These are phyloP conservation scores for Syngnathus floridae DNA, from an alignment of 2,113 vertebrate species.

Conservation along the genomic window DNA sequence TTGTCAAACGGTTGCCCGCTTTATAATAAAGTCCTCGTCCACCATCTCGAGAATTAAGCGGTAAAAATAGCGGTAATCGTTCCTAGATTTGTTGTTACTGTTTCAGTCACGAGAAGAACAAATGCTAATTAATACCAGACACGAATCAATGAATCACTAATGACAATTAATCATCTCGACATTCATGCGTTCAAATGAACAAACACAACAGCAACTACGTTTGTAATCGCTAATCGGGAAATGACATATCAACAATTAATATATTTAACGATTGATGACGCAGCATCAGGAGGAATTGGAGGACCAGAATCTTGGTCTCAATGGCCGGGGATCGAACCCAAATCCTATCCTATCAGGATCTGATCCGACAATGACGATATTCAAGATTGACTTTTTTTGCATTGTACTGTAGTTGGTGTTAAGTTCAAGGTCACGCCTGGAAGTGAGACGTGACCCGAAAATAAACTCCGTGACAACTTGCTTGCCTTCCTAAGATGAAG, in stretches of 20 bases:
- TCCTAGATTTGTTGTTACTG: background rate
- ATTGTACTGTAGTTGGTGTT: background rate
- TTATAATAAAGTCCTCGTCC: background rate
- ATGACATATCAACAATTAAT: background rate
- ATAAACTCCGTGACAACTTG: background rate
- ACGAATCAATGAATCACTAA: background rate
- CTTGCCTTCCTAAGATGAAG: background rate
- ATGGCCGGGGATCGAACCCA: too few relatives aligned
- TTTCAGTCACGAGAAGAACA: too few relatives aligned
- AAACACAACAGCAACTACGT: background rate
- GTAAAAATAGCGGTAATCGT: background rate
- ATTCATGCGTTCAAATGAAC: background rate
- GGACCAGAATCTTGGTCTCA: too few relatives aligned
- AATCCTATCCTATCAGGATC: background rate
- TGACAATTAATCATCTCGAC: conserved; percentile 2
- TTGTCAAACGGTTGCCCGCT: background rate
- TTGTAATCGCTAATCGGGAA: background rate
- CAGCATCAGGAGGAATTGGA: too few relatives aligned
- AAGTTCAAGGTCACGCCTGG: background rate
- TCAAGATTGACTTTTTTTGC: background rate
- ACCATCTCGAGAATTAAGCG: background rate
- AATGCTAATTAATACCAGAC: background rate
- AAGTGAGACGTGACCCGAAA: background rate
- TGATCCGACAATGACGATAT: background rate
- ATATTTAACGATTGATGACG: too few relatives aligned